These are phyloP conservation scores for Paradoxurus hermaphroditus DNA, from an alignment of 2,113 vertebrate genomes.

Conservation along the genomic window DNA sequence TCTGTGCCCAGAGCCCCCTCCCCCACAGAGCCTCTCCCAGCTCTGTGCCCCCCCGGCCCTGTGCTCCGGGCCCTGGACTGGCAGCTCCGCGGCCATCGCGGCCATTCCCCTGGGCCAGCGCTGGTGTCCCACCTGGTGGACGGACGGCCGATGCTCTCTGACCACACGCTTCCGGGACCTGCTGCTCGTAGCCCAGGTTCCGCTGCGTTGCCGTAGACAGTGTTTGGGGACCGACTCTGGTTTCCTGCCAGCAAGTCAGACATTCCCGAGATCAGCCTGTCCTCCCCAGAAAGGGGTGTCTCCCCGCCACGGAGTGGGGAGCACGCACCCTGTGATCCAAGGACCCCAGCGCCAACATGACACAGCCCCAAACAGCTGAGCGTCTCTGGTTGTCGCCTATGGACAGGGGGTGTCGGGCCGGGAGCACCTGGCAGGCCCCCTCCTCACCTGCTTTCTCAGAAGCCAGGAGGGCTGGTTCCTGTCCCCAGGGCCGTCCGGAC, in stretches of 20 bases:
- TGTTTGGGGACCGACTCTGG: background rate
- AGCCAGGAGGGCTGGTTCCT: background rate
- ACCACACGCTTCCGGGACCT: background rate
- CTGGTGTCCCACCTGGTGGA: background rate
- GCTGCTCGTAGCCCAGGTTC: background rate
- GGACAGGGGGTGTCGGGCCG: too few species aligned
- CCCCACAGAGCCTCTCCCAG: background rate
- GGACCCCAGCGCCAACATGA: fast-evolving
- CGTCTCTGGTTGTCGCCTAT: background rate
- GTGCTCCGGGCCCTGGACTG: fast-evolving
- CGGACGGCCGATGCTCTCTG: background rate
- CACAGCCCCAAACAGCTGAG: background rate
- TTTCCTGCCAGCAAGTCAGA: background rate
- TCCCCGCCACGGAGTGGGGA: background rate
- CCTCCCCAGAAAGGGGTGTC: background rate
- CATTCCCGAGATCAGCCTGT: background rate
- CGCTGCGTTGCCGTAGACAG: background rate
- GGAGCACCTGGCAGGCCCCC: background rate
- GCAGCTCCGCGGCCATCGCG: background rate
- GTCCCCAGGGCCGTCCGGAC: background rate
- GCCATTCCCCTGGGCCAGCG: fast-evolving
- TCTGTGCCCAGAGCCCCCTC: background rate
- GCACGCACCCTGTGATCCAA: background rate
- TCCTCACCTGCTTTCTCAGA: background rate
- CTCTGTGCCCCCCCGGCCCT: background rate